These are phyloP conservation scores for Panthera uncia DNA, from an alignment of 2,113 vertebrate species.

Conservation along the genomic window DNA sequence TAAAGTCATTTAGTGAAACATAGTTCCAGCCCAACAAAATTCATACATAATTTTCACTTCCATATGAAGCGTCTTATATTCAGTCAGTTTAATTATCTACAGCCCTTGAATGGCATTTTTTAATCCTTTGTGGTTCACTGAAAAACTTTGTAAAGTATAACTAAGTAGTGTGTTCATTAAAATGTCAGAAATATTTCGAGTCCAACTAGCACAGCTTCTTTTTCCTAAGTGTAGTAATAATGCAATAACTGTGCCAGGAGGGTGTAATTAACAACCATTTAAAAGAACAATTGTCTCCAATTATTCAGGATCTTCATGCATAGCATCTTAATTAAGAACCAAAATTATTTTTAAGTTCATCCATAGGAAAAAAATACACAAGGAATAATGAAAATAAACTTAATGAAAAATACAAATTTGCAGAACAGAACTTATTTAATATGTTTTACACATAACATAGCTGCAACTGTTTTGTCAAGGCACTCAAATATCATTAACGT, in stretches of 20 bases:
- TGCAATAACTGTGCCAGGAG: constrained; percentile 81
- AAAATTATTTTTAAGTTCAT: constrained; percentile 78
- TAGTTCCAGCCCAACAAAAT: constrained; percentile 31
- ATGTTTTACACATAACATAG: constrained; percentile 34
- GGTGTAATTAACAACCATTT: constrained; percentile 84
- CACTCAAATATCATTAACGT: constrained; percentile 19
- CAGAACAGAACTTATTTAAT: constrained; percentile 17
- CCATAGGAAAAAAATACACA: constrained; percentile 59
- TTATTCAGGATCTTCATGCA: constrained; percentile 82
- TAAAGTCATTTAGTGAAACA: constrained; percentile 73
- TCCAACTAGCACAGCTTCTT: constrained; percentile 81
- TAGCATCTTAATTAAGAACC: constrained; percentile 84
- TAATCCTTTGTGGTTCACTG: constrained; percentile 82
- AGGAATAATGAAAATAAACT: constrained; percentile 64
- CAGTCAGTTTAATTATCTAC: constrained; percentile 81
- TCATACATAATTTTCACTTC: constrained; percentile 56
- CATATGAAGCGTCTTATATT: constrained; percentile 37
- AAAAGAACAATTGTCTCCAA: constrained; percentile 84
- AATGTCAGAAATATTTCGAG: constrained; percentile 85
- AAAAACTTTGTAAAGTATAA: constrained; percentile 83
- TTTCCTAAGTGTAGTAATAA: constrained; percentile 80
- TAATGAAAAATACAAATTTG: constrained; percentile 58
- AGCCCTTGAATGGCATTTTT: constrained; percentile 82
- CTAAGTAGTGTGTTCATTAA: constrained; percentile 84
- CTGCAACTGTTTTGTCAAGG: constrained; percentile 30